Conservation (phyloP, 2,797 vertebrate genomes). For the Xerus rutilus region DNA sequence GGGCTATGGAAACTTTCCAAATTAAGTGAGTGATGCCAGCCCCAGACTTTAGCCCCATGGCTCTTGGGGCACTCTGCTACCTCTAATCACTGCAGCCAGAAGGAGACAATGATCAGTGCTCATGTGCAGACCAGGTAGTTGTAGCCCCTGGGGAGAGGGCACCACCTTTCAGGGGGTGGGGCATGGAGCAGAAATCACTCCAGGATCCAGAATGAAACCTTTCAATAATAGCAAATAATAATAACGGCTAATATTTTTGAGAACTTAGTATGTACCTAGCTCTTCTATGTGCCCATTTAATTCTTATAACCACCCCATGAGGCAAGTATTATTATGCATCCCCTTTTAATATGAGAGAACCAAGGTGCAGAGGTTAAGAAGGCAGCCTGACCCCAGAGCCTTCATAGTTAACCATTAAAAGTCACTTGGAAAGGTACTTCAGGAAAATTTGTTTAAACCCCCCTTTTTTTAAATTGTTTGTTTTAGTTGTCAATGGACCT, state of each 20-base stretch:
- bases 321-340: not conserved
- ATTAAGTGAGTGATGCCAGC: conserved; percentile 25
- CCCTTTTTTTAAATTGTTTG: too few relatives aligned
- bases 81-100: not conserved
- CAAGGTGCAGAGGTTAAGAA: not conserved
- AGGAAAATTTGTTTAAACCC: not conserved
- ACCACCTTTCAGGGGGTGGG: not conserved
- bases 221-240: not conserved
- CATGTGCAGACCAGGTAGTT: fast-evolving
- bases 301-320: not conserved
- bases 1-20: conserved; percentile 59
- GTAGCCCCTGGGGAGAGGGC: fast-evolving
- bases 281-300: not conserved
- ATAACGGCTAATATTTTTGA: not conserved
- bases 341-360: not conserved
- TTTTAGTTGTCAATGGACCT: too few relatives aligned
- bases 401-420: too few relatives aligned
- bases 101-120: not conserved
- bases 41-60: not conserved
- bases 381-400: not conserved
- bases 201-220: not conserved
- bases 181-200: not conserved
- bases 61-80: not conserved
- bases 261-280: not conserved
- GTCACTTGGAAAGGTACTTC: not conserved